Evolutionary conservation across 2,113 vertebrate genomes (phyloP).

Genomic region (Lutjanus erythropterus): DNA sequence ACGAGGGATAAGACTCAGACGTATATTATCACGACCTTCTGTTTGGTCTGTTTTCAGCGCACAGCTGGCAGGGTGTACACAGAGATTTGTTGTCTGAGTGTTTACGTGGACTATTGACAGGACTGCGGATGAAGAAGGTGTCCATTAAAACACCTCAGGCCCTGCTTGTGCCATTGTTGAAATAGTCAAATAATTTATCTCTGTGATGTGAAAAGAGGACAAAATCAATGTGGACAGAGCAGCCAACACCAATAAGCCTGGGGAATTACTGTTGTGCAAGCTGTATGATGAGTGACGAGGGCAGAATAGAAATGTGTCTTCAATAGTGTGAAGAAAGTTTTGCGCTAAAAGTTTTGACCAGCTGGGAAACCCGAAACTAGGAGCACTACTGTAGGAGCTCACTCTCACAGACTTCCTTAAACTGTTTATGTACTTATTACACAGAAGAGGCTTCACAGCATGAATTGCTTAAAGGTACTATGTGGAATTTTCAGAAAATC

Average conservation of each 20-base stretch:
- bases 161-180: slow-evolving; percentile 47
- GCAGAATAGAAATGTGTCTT: slow-evolving; percentile 20
- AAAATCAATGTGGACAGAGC: slow-evolving; percentile 69
- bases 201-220: slow-evolving; percentile 54
- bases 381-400: not conserved
- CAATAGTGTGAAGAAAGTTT: not conserved
- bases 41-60: slow-evolving; percentile 41
- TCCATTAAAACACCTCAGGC: slow-evolving; percentile 61
- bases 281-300: slow-evolving; percentile 41
- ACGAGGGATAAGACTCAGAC: slow-evolving; percentile 45
- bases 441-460: not conserved
- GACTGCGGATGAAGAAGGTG: slow-evolving; percentile 38
- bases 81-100: slow-evolving; percentile 60
- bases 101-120: slow-evolving; percentile 58
- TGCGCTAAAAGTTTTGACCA: not conserved
- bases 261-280: slow-evolving; percentile 39
- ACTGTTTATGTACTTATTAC: not conserved
- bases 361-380: not conserved
- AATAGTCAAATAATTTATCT: slow-evolving; percentile 76
- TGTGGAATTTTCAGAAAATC: too few species aligned
- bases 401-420: not conserved
- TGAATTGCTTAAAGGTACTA: not conserved
- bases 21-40: slow-evolving; percentile 57
- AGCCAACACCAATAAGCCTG: slow-evolving; percentile 41
- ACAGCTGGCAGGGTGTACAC: slow-evolving; percentile 45